A percentile compares a stretch with the other conserved stretches of the same genome.
Conservation (phyloP, 1,140 invertebrate species). For the Holotrichia oblita region DNA sequence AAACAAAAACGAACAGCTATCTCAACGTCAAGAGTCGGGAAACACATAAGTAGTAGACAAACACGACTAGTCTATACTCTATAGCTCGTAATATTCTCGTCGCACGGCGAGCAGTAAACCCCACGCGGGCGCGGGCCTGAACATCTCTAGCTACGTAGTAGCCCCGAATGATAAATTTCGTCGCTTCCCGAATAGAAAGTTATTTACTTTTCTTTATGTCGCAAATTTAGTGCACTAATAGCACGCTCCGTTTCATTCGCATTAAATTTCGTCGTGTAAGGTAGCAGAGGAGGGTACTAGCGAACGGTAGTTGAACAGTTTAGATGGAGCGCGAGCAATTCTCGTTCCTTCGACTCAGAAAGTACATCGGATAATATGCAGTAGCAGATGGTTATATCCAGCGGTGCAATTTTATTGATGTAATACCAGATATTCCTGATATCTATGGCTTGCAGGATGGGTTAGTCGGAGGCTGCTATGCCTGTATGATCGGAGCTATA, state of each 20-base stretch:
- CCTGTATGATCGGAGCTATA: too few relatives aligned
- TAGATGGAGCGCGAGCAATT: not conserved
- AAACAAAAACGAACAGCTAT: too few relatives aligned
- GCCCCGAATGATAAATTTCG: constrained; percentile 29
- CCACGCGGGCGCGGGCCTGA: too few relatives aligned
- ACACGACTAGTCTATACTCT: too few relatives aligned
- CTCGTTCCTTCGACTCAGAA: not conserved
- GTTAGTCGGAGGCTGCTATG: too few relatives aligned
- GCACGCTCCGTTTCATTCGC: constrained; percentile 27
- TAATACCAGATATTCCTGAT: constrained; percentile 24
- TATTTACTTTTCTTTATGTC: constrained; percentile 37
- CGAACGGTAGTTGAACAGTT: not conserved
- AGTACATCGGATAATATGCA: not conserved
- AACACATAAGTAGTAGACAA: too few relatives aligned
- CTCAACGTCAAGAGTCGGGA: too few relatives aligned
- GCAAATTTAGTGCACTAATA: constrained; percentile 35
- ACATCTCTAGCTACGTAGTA: too few relatives aligned
- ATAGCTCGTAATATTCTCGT: too few relatives aligned
- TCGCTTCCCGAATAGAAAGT: constrained; percentile 30
- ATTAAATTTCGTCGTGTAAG: constrained; percentile 16
- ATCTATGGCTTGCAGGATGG: not conserved
- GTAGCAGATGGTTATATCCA: constrained; percentile 15
- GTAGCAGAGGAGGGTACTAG: not conserved
- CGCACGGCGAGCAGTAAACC: too few relatives aligned
- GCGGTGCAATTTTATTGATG: constrained; percentile 29